Percentiles rank a stretch among this genome's conserved stretches.
Conservation (phyloP, 1,140 invertebrate species). For the Euglossa dilemma region DNA sequence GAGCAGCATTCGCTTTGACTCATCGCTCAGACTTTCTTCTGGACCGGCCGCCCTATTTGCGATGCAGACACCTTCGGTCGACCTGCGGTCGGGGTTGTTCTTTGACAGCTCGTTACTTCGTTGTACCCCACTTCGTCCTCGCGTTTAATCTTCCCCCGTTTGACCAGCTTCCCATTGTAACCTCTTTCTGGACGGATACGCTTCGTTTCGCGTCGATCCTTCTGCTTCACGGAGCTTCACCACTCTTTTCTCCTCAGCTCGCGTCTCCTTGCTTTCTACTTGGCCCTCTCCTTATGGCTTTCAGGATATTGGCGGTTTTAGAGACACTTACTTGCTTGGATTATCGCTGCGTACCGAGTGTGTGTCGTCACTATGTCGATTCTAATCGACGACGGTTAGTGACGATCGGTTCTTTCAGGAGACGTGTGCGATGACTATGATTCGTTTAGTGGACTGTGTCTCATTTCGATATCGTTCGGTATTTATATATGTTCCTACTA, state of each 20-base stretch:
- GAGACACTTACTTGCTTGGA: background rate
- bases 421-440: too few relatives aligned
- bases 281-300: too few relatives aligned
- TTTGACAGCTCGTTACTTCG: background rate
- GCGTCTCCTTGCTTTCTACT: background rate
- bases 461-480: too few relatives aligned
- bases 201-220: background rate
- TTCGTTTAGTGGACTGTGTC: too few relatives aligned
- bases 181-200: background rate
- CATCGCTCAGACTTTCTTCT: background rate
- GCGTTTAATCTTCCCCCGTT: background rate
- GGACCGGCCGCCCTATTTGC: background rate
- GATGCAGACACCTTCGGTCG: too few relatives aligned
- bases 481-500: too few relatives aligned
- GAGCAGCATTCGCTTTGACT: background rate
- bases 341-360: background rate
- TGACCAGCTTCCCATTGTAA: background rate
- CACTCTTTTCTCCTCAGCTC: too few relatives aligned
- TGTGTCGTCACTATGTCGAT: too few relatives aligned
- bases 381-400: too few relatives aligned
- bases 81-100: background rate
- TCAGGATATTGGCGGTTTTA: background rate
- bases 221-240: too few relatives aligned
- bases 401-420: too few relatives aligned
- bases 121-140: background rate